These are phyloP conservation scores for Antennarius maculatus DNA, from an alignment of 2,797 vertebrate species.

Conservation along the genomic window DNA sequence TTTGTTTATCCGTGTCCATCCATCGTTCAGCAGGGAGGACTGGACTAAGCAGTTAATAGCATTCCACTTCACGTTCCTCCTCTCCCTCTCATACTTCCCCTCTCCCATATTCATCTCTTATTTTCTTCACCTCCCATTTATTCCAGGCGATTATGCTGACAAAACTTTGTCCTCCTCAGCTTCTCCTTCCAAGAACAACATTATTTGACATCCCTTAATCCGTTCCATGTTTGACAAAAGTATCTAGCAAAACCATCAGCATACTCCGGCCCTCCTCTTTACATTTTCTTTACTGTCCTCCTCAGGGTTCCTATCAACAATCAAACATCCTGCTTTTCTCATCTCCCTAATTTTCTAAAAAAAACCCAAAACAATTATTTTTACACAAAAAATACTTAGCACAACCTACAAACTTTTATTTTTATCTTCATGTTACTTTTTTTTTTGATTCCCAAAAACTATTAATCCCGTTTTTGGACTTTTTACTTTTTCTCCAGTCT, in stretches of 20 bases:
- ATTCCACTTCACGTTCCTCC: constrained; percentile 75
- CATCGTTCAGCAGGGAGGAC: constrained; percentile 67
- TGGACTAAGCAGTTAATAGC: constrained; percentile 73
- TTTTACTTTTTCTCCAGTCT: no score
- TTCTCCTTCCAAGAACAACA: constrained; percentile 48
- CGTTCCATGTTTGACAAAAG: constrained; percentile 35
- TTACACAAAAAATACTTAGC: no score
- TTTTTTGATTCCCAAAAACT: no score
- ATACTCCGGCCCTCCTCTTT: neutral
- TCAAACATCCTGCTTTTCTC: neutral
- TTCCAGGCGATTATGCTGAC: constrained; percentile 64
- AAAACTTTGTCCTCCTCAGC: constrained; percentile 53
- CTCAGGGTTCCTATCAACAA: neutral
- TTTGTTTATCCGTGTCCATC: constrained; percentile 74
- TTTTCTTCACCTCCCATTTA: constrained; percentile 68
- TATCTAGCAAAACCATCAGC: constrained; percentile 15
- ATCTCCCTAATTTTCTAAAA: neutral
- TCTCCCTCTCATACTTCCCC: constrained; percentile 62
- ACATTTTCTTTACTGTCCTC: neutral
- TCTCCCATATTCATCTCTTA: constrained; percentile 63
- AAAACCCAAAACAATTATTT: no score
- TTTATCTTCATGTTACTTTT: no score
- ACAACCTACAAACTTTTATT: no score
- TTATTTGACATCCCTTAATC: constrained; percentile 57
- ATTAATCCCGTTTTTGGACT: no score